Percentiles rank a stretch among this genome's conserved stretches.
Evolutionary conservation across 2,113 vertebrate species (phyloP).

Genomic region (Stegostoma tigrinum): DNA sequence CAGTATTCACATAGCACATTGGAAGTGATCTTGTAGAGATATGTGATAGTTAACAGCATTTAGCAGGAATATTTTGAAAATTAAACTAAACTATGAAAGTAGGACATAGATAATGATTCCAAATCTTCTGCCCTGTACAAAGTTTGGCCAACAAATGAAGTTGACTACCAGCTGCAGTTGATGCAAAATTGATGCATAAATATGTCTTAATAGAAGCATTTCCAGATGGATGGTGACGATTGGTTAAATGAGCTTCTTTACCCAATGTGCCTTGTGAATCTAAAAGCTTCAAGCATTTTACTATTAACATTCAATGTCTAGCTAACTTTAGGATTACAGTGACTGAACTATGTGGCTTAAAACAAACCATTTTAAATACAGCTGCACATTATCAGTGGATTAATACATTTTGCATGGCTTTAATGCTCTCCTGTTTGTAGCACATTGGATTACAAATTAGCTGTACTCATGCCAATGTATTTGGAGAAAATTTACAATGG

Average conservation of each 20-base stretch:
- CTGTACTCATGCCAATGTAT: not conserved
- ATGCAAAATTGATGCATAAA: not conserved
- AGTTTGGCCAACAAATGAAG: not conserved
- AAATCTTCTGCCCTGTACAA: not conserved
- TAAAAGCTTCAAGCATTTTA: not conserved
- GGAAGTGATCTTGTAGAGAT: not conserved
- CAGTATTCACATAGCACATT: not conserved
- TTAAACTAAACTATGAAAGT: not conserved
- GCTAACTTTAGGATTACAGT: not conserved
- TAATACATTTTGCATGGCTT: not conserved
- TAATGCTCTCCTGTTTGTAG: not conserved
- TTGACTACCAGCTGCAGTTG: not conserved
- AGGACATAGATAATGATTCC: not conserved
- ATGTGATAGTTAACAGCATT: not conserved
- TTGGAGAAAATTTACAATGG: not conserved
- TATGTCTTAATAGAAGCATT: not conserved
- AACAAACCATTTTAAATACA: not conserved
- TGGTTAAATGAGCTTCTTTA: not conserved
- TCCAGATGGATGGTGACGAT: not conserved
- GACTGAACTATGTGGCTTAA: not conserved
- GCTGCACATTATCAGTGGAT: not conserved
- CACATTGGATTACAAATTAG: not conserved
- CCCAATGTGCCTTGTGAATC: not conserved
- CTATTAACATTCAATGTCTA: not conserved
- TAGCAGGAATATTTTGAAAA: not conserved